Percentiles rank a stretch among this genome's conserved stretches.
Conservation (phyloP, 2,888 invertebrate species). For the Plagodis dolabraria region DNA sequence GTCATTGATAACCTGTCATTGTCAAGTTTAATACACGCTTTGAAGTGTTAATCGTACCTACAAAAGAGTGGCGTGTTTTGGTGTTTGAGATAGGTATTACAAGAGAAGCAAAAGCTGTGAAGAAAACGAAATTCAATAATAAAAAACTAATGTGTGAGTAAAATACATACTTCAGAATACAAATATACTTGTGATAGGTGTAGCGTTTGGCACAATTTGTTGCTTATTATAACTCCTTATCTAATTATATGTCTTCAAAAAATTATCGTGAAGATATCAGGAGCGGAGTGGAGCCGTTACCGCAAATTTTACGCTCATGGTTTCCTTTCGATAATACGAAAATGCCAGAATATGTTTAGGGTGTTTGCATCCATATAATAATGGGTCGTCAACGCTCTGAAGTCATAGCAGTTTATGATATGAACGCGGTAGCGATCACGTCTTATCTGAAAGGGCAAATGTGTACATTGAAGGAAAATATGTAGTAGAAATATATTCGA, state of each 20-base stretch:
- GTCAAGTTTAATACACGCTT: neutral
- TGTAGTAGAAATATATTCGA: slow-evolving; percentile 41
- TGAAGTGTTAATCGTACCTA: slow-evolving; percentile 4
- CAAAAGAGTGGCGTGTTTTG: slow-evolving; percentile 42
- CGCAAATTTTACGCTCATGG: slow-evolving; percentile 66
- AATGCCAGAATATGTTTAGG: slow-evolving; percentile 59
- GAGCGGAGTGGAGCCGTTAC: slow-evolving; percentile 53
- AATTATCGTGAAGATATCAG: slow-evolving; percentile 50
- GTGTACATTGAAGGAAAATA: slow-evolving; percentile 47
- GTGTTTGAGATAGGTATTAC: slow-evolving; percentile 46
- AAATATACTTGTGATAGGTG: slow-evolving; percentile 60
- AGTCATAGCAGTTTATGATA: slow-evolving; percentile 58
- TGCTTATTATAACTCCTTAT: slow-evolving; percentile 52
- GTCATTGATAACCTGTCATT: slow-evolving; percentile 10
- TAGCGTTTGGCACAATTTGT: slow-evolving; percentile 50
- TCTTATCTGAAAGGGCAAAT: slow-evolving; percentile 66
- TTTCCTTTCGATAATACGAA: slow-evolving; percentile 64
- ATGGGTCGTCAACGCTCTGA: slow-evolving; percentile 56
- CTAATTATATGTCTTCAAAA: slow-evolving; percentile 47
- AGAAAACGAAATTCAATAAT: slow-evolving; percentile 37
- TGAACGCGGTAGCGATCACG: slow-evolving; percentile 60
- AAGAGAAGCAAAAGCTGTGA: slow-evolving; percentile 51
- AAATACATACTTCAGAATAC: slow-evolving; percentile 53
- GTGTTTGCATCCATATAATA: slow-evolving; percentile 49
- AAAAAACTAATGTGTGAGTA: slow-evolving; percentile 45